These are phyloP conservation scores for Metacarcinus magister DNA, from an alignment of 2,888 invertebrate species.

Conservation along the genomic window DNA sequence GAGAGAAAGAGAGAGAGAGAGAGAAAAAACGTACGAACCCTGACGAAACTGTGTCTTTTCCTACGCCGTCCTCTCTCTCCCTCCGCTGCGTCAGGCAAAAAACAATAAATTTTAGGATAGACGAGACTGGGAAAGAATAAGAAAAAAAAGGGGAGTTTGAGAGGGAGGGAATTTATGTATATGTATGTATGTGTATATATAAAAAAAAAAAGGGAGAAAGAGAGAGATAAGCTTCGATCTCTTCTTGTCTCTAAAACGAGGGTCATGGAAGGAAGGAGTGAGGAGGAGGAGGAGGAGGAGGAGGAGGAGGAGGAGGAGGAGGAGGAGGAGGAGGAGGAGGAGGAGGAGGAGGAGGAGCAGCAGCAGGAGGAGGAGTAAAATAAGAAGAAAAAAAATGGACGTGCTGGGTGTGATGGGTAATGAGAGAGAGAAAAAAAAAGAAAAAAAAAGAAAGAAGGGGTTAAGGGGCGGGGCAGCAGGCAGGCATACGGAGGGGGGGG, in stretches of 20 bases:
- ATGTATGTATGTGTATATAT: neutral
- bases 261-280: neutral
- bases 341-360: neutral
- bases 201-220: neutral
- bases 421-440: neutral
- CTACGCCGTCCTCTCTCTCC: no score
- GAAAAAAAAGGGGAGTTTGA: neutral
- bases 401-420: neutral
- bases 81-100: no score
- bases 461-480: no score
- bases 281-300: neutral
- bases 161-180: neutral
- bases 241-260: neutral
- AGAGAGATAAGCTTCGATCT: neutral
- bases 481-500: neutral
- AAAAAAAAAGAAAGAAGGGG: neutral
- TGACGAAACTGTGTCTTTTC: no score
- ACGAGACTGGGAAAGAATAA: neutral
- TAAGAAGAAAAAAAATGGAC: neutral
- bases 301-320: constrained; percentile 32
- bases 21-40: neutral
- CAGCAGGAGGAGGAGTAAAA: neutral
- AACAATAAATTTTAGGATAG: no score
- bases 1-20: neutral
- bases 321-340: constrained; percentile 2